phyloP scores from a whole-genome alignment of 2,113 vertebrate species.

The Ptyas mucosa region DNA sequence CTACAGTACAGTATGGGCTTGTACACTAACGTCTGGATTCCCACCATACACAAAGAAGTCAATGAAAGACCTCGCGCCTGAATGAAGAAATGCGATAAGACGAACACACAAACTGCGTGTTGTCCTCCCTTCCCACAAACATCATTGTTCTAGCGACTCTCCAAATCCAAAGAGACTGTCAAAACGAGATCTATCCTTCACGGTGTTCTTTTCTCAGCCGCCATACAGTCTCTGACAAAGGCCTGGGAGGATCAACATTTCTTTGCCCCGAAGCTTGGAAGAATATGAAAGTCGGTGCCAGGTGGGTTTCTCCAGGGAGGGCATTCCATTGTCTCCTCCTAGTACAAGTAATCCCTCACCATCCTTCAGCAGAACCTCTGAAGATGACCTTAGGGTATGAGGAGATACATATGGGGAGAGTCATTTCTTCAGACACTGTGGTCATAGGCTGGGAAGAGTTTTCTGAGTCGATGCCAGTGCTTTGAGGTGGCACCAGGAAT shows the following conservation, averaged over 20 bases:
- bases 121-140: background rate
- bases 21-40: background rate
- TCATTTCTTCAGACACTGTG: background rate
- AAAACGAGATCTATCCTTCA: background rate
- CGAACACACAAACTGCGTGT: background rate
- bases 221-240: background rate
- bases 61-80: background rate
- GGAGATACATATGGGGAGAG: background rate
- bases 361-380: background rate
- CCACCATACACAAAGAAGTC: background rate
- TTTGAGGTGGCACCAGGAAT: background rate
- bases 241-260: background rate
- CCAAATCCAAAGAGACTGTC: background rate
- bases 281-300: background rate
- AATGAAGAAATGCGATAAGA: background rate
- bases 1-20: background rate
- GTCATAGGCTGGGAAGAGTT: background rate
- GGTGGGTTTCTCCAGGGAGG: background rate
- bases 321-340: background rate
- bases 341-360: background rate
- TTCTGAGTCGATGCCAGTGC: background rate
- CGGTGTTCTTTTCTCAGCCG: background rate
- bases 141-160: background rate
- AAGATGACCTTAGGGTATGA: background rate
- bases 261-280: background rate